A percentile compares a stretch with the other conserved stretches of the same genome.
These are phyloP conservation scores for Nylanderia fulva DNA, from an alignment of 1,140 invertebrate genomes.

Conservation along the genomic window DNA sequence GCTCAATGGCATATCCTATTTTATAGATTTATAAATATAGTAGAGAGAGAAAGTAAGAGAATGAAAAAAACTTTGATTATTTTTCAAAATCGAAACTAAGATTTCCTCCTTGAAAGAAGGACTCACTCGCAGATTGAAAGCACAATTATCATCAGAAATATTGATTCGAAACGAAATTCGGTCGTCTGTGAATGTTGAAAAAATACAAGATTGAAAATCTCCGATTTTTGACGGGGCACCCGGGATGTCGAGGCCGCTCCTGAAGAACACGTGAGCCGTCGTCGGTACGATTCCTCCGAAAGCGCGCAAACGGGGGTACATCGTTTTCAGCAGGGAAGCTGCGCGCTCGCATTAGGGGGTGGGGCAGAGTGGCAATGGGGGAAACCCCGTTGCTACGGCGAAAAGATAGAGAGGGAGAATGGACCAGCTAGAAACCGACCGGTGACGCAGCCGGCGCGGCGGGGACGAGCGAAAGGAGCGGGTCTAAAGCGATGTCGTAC, in stretches of 20 bases:
- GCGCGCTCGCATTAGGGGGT: conserved; percentile 31
- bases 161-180: neutral
- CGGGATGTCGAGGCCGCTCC: neutral
- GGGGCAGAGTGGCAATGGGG: conserved; percentile 1
- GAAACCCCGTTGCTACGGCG: conserved; percentile 10
- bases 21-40: neutral
- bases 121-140: neutral
- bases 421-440: conserved; percentile 64
- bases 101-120: neutral
- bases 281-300: conserved; percentile 35
- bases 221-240: neutral
- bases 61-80: neutral
- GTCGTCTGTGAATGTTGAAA: too few species aligned
- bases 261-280: conserved; percentile 52
- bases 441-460: too few species aligned
- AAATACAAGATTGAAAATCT: too few species aligned
- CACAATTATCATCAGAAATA: neutral
- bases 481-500: conserved; percentile 83
- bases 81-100: neutral
- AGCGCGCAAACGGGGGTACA: conserved; percentile 42
- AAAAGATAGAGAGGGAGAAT: conserved; percentile 13
- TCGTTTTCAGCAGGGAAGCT: conserved; percentile 38
- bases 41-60: neutral
- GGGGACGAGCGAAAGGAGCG: conserved; percentile 62
- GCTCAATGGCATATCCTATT: neutral